Evolutionary conservation across 2,888 invertebrate species (phyloP).

Genomic region (Acanthopleura granulata): DNA sequence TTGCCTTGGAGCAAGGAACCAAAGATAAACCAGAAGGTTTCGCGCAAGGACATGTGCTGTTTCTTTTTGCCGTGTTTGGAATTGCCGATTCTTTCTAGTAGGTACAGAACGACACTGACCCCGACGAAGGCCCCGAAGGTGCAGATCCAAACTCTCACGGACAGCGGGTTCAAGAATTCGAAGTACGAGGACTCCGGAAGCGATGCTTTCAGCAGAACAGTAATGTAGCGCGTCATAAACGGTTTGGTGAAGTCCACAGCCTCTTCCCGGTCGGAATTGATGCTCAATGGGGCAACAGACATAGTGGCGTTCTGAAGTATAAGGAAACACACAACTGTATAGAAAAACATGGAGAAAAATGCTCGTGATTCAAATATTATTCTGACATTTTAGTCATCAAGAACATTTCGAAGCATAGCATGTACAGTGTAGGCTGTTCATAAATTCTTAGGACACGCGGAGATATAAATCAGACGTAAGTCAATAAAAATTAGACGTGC

Average conservation of each 20-base stretch:
- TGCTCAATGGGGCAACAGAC: constrained; percentile 64
- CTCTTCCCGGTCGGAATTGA: constrained; percentile 61
- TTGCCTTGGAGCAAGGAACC: constrained; percentile 65
- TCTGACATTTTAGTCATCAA: too few relatives aligned
- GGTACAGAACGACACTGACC: constrained; percentile 62
- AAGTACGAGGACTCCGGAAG: constrained; percentile 58
- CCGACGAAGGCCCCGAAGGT: constrained; percentile 59
- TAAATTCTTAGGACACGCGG: too few relatives aligned
- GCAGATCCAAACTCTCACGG: constrained; percentile 62
- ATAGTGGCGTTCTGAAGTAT: constrained; percentile 65
- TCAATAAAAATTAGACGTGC: too few relatives aligned
- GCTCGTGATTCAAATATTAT: too few relatives aligned
- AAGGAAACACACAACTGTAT: neutral
- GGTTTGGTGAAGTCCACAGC: constrained; percentile 68
- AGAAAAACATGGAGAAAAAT: too few relatives aligned
- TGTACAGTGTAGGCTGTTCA: too few relatives aligned
- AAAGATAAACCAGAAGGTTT: constrained; percentile 67
- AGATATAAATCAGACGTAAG: too few relatives aligned
- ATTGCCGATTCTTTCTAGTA: constrained; percentile 54
- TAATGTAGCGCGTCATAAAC: constrained; percentile 66
- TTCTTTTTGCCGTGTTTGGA: constrained; percentile 41
- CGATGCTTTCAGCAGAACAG: constrained; percentile 61
- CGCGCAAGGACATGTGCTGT: constrained; percentile 53
- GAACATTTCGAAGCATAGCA: too few relatives aligned
- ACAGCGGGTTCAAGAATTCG: constrained; percentile 66